Percentiles rank a stretch among this genome's conserved stretches.
These are phyloP conservation scores for Drymonia ruficornis DNA, from an alignment of 2,888 invertebrate species.

Conservation along the genomic window DNA sequence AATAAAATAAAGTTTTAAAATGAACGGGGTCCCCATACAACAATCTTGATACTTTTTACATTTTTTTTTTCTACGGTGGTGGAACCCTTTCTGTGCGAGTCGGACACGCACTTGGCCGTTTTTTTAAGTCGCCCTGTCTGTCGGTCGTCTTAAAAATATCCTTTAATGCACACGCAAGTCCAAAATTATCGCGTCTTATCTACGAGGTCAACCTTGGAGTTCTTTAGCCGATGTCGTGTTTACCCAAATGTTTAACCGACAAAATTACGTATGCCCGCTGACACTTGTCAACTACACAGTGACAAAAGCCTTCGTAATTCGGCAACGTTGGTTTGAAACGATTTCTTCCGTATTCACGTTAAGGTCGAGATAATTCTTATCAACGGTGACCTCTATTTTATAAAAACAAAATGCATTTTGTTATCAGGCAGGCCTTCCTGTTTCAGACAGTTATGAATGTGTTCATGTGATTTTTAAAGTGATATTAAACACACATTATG, in stretches of 20 bases:
- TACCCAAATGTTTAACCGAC: constrained; percentile 60
- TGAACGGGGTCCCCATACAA: too few relatives aligned
- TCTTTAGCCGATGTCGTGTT: constrained; percentile 70
- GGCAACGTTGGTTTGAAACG: constrained; percentile 55
- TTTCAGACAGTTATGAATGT: constrained; percentile 41
- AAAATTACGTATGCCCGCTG: constrained; percentile 51
- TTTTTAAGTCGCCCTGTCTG: constrained; percentile 13
- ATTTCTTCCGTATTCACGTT: constrained; percentile 70
- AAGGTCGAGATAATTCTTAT: constrained; percentile 71
- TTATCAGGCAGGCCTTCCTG: constrained; percentile 64
- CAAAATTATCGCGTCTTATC: constrained; percentile 79
- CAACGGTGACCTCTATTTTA: constrained; percentile 62
- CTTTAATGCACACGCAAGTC: constrained; percentile 54
- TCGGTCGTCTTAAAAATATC: constrained; percentile 48
- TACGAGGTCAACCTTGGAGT: constrained; percentile 79
- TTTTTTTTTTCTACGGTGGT: too few relatives aligned
- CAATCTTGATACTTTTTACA: too few relatives aligned
- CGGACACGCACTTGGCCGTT: too few relatives aligned
- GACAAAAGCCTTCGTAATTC: constrained; percentile 53
- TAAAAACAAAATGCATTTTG: constrained; percentile 64
- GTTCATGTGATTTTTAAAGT: constrained; percentile 13
- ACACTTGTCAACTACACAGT: constrained; percentile 23
- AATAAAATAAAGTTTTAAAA: too few relatives aligned
- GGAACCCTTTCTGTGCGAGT: too few relatives aligned
- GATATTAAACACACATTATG: too few relatives aligned